Base-by-base conservation (phyloP, 64 coral and sea anemone genomes). In the Astreopora myriophthalma region DNA sequence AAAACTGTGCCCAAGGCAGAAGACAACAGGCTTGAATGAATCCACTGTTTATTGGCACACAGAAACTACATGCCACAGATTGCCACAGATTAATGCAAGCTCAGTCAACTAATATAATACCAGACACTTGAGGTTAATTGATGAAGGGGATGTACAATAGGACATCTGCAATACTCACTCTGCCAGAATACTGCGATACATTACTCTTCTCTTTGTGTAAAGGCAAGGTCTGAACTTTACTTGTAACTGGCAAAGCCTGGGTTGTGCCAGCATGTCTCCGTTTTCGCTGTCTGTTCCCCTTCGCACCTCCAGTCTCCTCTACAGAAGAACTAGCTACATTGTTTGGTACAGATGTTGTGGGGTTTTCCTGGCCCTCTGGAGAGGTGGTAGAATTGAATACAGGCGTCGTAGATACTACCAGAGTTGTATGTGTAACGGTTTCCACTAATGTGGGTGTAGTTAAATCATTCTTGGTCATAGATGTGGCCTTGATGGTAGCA, bases 151-250 rank as follows among this genome's bases (percentile, higher is more conserved):
- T 46, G 11, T 28, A 64, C 61, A 64, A 22, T 58, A 58, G 23
- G 24, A 8, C 17, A 25, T 24, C 6, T 23, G 11, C 17, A 58
- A 32, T 27, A 87, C 91, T 93, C 60, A 86, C 91, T n/a, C 80
- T 93, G 60, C 62, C 84, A 63, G 64, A 87, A 35, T 74, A 49
- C 37, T 75, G 44, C 48, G 70, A 75, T 4, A 46, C 40, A 74
- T 89, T 89, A 20, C 8, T 49, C 5, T 6, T 55, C 24, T 40
- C 61, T 10, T 2, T 24, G 55, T 68, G 30, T 73, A 93, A 62
- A 34, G 84, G 91, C 62, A 87, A 87, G 19, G 73, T 80, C 33
- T 87, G 38, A 7, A 35, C 30, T 80, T 79, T 36, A 16, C 46
- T 48, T 70, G 30, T 27, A 25, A 14, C 34, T 37, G 10, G 37